Evolutionary conservation across 2,797 vertebrate species (phyloP).

Genomic region (Acridotheres tristis): DNA sequence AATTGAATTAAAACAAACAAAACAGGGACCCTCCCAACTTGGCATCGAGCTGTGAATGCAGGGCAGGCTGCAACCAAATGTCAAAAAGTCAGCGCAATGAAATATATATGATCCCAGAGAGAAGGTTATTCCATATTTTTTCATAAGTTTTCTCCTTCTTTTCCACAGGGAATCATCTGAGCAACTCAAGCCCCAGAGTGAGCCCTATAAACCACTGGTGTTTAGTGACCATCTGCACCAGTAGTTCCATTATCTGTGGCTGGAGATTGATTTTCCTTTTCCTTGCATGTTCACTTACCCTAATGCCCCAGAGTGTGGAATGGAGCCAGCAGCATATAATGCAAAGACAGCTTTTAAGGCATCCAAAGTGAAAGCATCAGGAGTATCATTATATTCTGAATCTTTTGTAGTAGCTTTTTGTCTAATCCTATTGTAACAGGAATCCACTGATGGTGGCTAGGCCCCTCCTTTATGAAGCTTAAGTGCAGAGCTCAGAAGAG

Average conservation of each 20-base stretch:
- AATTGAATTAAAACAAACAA: background rate
- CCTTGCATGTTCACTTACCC: slow-evolving; percentile 56
- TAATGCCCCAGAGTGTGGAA: slow-evolving; percentile 62
- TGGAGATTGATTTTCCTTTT: slow-evolving; percentile 71
- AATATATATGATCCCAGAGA: background rate
- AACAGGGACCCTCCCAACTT: background rate
- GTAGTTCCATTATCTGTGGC: slow-evolving; percentile 56
- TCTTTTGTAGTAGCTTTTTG: slow-evolving; percentile 25
- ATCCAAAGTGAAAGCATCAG: slow-evolving; percentile 51
- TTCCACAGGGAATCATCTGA: slow-evolving; percentile 17
- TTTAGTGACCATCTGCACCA: slow-evolving; percentile 67
- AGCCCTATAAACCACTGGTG: slow-evolving; percentile 29
- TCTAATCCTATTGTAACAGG: slow-evolving; percentile 37
- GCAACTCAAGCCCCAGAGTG: slow-evolving; percentile 16
- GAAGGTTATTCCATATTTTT: background rate
- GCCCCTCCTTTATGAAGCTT: background rate
- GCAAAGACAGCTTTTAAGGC: slow-evolving; percentile 45
- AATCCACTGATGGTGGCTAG: background rate
- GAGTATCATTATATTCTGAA: slow-evolving; percentile 30
- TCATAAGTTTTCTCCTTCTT: slow-evolving; percentile 2
- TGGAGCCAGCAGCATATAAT: slow-evolving; percentile 19
- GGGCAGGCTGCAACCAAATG: background rate
- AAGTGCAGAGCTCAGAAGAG: background rate
- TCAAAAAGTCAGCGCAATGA: background rate
- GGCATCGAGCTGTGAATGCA: background rate